Percentiles rank a stretch among this genome's conserved stretches.
These are phyloP conservation scores for Aplocera efformata DNA, from an alignment of 2,888 invertebrate genomes.

Conservation along the genomic window DNA sequence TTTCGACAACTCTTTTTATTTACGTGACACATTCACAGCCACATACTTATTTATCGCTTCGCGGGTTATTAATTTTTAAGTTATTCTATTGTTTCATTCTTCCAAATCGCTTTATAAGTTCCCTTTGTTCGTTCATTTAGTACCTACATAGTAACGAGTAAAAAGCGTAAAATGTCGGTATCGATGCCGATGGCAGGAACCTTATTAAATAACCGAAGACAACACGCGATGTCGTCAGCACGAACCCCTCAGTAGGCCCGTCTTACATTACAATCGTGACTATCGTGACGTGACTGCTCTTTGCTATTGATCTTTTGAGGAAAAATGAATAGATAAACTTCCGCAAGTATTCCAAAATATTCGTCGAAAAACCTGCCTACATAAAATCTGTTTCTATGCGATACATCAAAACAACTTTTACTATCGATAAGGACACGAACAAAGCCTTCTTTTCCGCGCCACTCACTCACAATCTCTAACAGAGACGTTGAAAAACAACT, in stretches of 20 bases:
- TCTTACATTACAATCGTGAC: conserved; percentile 28
- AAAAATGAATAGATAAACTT: conserved; percentile 22
- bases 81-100: conserved; percentile 52
- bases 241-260: conserved; percentile 24
- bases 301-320: conserved; percentile 29
- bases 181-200: conserved; percentile 38
- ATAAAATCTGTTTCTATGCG: conserved; percentile 2
- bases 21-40: conserved; percentile 63
- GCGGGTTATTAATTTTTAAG: conserved; percentile 70
- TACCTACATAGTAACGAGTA: conserved; percentile 25
- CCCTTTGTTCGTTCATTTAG: conserved; percentile 29
- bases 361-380: conserved; percentile 1
- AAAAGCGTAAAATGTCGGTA: conserved; percentile 36
- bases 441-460: conserved; percentile 32
- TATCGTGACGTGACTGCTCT: conserved; percentile 39
- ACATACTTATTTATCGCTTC: conserved; percentile 66
- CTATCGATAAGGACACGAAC: conserved; percentile 19
- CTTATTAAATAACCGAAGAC: conserved; percentile 59
- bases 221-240: conserved; percentile 62
- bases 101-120: conserved; percentile 29
- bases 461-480: conserved; percentile 39
- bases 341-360: conserved; percentile 19
- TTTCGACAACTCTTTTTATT: conserved; percentile 58
- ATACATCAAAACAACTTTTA: conserved; percentile 19
- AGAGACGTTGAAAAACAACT: conserved; percentile 52